phyloP scores from a whole-genome alignment of 2,888 invertebrate genomes.

The Tipula vernalis region DNA sequence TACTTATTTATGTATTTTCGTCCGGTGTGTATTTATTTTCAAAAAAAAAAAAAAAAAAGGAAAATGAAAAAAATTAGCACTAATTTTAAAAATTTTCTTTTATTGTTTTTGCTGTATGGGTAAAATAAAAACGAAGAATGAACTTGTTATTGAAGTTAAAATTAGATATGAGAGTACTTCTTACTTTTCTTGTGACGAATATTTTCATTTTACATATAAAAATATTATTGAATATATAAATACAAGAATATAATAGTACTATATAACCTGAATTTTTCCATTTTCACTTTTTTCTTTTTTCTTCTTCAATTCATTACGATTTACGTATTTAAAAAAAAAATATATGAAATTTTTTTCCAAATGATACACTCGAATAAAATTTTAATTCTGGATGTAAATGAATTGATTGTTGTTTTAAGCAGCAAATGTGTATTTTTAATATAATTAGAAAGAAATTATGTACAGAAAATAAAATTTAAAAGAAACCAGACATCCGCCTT shows the following conservation, averaged over 20 bases:
- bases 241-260: not conserved
- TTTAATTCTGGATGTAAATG: no score
- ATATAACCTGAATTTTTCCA: not conserved
- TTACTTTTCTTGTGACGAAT: not conserved
- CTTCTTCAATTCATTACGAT: not conserved
- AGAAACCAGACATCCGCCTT: not conserved
- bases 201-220: not conserved
- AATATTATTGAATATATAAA: not conserved
- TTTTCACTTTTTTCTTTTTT: not conserved
- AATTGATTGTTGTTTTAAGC: not conserved
- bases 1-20: no score
- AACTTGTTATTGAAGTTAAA: constrained; percentile 4
- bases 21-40: not conserved
- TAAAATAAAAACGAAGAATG: not conserved
- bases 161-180: not conserved
- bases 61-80: not conserved
- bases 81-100: not conserved
- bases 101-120: not conserved
- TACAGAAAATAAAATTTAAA: not conserved
- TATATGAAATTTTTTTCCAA: not conserved
- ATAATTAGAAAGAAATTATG: not conserved
- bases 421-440: not conserved
- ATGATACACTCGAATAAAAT: not conserved
- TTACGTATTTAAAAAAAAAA: not conserved
- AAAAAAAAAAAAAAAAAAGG: not conserved